phyloP scores from a whole-genome alignment of 2,113 vertebrate species.

The Leucoraja erinaceus region DNA sequence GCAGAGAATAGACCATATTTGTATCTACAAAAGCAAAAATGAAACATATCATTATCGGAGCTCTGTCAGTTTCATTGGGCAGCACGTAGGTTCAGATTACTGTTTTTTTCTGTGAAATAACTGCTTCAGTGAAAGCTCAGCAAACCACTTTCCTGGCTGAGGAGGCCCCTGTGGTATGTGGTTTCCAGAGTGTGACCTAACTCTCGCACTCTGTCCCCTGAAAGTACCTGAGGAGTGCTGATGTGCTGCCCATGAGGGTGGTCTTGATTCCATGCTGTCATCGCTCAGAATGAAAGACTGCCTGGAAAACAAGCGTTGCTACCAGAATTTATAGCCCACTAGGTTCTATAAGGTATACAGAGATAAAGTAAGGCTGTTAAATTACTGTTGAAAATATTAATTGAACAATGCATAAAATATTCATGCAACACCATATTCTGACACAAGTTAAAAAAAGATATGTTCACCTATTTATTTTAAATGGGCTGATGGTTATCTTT shows the following conservation, averaged over 20 bases:
- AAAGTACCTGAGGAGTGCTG: background rate
- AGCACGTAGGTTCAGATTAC: background rate
- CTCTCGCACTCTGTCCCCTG: background rate
- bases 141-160: background rate
- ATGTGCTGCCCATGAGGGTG: background rate
- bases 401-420: background rate
- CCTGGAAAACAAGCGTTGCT: no score
- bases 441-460: background rate
- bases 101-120: background rate
- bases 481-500: background rate
- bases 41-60: background rate
- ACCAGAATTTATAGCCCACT: background rate
- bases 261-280: background rate
- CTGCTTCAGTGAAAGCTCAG: background rate
- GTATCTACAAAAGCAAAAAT: background rate
- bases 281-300: background rate
- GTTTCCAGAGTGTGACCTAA: background rate
- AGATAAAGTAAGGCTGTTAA: background rate
- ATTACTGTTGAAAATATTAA: background rate
- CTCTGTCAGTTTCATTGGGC: background rate
- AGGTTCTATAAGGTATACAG: background rate
- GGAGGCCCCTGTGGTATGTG: background rate
- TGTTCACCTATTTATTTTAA: background rate
- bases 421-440: background rate
- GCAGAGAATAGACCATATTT: background rate